phyloP scores from a whole-genome alignment of 2,113 vertebrate species.

The Pyxicephalus adspersus region DNA sequence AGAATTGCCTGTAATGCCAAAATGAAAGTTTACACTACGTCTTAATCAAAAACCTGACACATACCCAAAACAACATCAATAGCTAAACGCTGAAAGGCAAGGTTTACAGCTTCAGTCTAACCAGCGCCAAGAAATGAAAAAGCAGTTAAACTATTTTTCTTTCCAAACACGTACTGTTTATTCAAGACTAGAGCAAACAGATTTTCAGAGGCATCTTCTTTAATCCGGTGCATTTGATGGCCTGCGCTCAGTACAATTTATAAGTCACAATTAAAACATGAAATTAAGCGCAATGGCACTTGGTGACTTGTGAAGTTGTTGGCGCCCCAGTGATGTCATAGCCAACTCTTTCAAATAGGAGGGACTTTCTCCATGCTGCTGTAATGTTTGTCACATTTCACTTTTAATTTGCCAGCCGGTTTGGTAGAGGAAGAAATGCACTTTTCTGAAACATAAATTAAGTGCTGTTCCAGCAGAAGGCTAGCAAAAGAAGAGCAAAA shows the following conservation, averaged over 20 bases:
- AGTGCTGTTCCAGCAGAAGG: slow-evolving; percentile 38
- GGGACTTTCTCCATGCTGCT: slow-evolving; percentile 11
- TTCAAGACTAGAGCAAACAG: slow-evolving; percentile 28
- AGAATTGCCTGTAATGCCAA: neutral
- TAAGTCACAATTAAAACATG: slow-evolving; percentile 9
- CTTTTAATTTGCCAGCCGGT: slow-evolving; percentile 16
- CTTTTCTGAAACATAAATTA: slow-evolving; percentile 38
- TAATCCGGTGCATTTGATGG: neutral
- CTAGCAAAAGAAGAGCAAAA: slow-evolving; percentile 42
- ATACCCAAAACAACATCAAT: neutral
- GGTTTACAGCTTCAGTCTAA: neutral
- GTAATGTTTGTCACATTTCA: slow-evolving; percentile 39
- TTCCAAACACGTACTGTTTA: slow-evolving; percentile 21
- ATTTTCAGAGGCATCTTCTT: neutral
- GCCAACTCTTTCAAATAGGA: slow-evolving; percentile 13
- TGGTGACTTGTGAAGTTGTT: slow-evolving; percentile 30
- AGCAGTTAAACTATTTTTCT: neutral
- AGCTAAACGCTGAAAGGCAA: neutral
- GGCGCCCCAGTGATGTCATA: slow-evolving; percentile 41
- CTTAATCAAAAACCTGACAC: neutral
- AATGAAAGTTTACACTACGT: neutral
- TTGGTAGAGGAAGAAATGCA: slow-evolving; percentile 29
- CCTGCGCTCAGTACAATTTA: slow-evolving; percentile 8
- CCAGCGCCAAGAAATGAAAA: neutral
- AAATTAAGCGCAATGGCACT: slow-evolving; percentile 6